Base-by-base conservation (phyloP, 2,888 invertebrate genomes). In the Eilema griseolum region DNA sequence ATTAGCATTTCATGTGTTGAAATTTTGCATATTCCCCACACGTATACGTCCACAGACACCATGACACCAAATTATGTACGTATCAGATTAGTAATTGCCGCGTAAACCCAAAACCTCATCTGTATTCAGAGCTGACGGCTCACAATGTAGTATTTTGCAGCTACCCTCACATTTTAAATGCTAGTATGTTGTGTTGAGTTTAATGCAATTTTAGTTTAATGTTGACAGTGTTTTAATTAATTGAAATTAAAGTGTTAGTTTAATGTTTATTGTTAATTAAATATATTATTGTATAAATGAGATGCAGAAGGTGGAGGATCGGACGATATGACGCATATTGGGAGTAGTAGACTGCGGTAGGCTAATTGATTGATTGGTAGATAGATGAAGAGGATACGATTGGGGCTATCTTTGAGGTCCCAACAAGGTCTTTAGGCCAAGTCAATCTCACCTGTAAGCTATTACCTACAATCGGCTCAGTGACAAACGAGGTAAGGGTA, bases 61-160 rank as follows among this genome's bases (percentile, higher is more conserved):
- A 76, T 82, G 83, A 83, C 83, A 82, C 82, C 79, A 72, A 85
- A 89, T 88, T 88, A 86, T 84, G 82, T 84, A 78, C 79, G 80
- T 85, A 85, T 89, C 86, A 88, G 87, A 86, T 87, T 85, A 84
- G 84, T 89, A 88, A 89, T 89, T 88, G 86, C 83, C 77, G 83
- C 79, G 85, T 85, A 87, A 89, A 88, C 84, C 84, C 79, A 83
- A 86, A 87, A 79, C 69, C 87, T 86, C 84, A 87, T 90, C 82
- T 84, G 85, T 87, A 89, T 88, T 86, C 87, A 79, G 74, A 70
- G 71, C 78, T 76, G 81, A 81, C 76, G 69, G 78, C 75, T 79
- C 72, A 74, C 80, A 81, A 82, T 82, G 72, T 76, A 74, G 74
- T 69, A 77, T 78, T 77, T 74, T 73, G 69, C 66, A 73, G 61